Conservation (phyloP, 2,888 invertebrate genomes). For the Nephrocerus scutellatus region DNA sequence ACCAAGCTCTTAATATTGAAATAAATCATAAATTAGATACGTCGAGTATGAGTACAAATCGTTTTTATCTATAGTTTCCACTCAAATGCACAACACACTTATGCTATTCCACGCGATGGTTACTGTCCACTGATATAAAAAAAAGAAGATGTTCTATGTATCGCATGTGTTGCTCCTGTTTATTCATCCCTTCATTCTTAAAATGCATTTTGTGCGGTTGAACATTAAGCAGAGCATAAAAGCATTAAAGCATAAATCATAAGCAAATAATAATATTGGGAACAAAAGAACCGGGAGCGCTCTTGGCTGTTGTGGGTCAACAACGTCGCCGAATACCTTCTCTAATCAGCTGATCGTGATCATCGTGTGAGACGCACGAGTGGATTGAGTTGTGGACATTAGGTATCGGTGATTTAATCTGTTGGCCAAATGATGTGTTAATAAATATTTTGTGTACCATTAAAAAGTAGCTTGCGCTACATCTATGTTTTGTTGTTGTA, state of each 20-base stretch:
- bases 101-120: slow-evolving; percentile 28
- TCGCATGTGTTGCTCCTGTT: not conserved
- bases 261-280: slow-evolving; percentile 29
- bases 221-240: slow-evolving; percentile 10
- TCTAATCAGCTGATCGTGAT: too few relatives aligned
- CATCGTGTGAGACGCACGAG: not conserved
- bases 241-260: slow-evolving; percentile 36
- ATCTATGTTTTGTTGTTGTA: slow-evolving; percentile 2
- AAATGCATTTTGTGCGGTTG: not conserved
- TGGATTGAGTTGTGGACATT: not conserved
- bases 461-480: too few relatives aligned
- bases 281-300: too few relatives aligned
- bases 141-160: slow-evolving; percentile 1
- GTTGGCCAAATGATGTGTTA: slow-evolving; percentile 27
- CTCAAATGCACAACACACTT: slow-evolving; percentile 43
- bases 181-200: slow-evolving; percentile 5
- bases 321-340: too few relatives aligned
- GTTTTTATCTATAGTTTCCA: slow-evolving; percentile 47
- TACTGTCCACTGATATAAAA: not conserved
- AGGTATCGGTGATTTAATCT: slow-evolving; percentile 23
- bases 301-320: too few relatives aligned
- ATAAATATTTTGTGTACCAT: too few relatives aligned
- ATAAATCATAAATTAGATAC: too few relatives aligned
- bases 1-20: too few relatives aligned
- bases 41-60: too few relatives aligned